Evolutionary conservation across 1,140 invertebrate species (phyloP).

Genomic region (Delia radicum): DNA sequence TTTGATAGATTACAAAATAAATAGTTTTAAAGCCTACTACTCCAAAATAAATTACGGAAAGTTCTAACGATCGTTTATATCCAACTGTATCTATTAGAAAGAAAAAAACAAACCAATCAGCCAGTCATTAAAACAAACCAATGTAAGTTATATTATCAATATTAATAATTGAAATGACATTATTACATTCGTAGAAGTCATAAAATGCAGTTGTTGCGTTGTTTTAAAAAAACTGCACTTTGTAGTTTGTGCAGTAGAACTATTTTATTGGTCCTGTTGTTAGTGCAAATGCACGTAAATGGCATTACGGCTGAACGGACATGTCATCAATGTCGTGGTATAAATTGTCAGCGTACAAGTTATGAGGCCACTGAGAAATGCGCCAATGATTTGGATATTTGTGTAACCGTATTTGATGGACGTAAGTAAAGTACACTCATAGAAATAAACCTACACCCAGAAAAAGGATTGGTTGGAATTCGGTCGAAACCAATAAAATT

Average conservation of each 20-base stretch:
- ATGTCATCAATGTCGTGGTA: slow-evolving; percentile 42
- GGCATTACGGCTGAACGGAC: neutral
- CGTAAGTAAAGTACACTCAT: slow-evolving; percentile 4
- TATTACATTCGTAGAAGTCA: neutral
- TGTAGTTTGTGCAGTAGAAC: neutral
- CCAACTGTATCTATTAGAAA: too few species aligned
- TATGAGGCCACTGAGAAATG: slow-evolving; percentile 37
- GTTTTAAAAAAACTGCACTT: neutral
- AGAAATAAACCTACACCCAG: neutral
- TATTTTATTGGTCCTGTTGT: neutral
- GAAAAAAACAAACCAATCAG: too few species aligned
- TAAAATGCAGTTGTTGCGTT: neutral
- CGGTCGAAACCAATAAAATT: too few species aligned
- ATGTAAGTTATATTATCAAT: too few species aligned
- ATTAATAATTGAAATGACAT: neutral
- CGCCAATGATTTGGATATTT: slow-evolving; percentile 38
- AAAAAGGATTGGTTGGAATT: too few species aligned
- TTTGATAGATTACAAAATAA: neutral
- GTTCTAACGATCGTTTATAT: neutral
- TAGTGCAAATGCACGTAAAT: neutral
- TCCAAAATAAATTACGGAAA: neutral
- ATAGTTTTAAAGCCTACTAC: neutral
- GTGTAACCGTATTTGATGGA: slow-evolving; percentile 40
- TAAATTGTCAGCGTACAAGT: slow-evolving; percentile 44
- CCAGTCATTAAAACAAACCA: too few species aligned